A percentile compares a stretch with the other conserved stretches of the same genome.
phyloP scores from a whole-genome alignment of 2,113 vertebrate genomes.

The Bubo bubo region DNA sequence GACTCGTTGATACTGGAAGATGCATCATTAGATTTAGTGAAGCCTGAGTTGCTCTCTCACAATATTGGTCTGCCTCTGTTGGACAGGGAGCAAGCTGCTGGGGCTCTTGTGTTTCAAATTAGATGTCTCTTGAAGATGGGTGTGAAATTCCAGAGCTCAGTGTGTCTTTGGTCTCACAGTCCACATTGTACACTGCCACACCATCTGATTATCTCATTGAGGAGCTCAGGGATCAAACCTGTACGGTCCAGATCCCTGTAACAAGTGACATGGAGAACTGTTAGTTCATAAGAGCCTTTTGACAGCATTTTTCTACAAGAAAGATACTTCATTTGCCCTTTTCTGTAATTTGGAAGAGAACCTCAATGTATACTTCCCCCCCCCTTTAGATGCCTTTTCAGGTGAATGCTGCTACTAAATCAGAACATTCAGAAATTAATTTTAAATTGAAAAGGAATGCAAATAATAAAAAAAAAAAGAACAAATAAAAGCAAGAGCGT shows the following conservation, averaged over 20 bases:
- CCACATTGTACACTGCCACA: rapidly evolving
- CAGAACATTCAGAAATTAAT: background rate
- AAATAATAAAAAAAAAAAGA: background rate
- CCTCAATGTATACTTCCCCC: background rate
- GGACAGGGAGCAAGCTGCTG: background rate
- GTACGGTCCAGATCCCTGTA: background rate
- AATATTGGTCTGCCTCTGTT: background rate
- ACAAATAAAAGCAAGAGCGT: background rate
- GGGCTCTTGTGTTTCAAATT: background rate
- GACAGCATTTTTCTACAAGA: background rate
- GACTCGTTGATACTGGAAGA: background rate
- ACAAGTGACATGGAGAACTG: background rate
- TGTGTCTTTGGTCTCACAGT: background rate
- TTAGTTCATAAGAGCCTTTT: background rate
- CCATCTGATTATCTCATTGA: background rate
- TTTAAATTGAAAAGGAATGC: background rate
- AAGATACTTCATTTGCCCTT: background rate
- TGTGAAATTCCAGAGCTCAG: background rate
- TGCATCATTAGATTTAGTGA: background rate
- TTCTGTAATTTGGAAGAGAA: background rate
- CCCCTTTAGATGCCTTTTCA: background rate
- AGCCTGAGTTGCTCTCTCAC: background rate
- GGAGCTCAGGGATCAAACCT: background rate
- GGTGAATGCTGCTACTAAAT: background rate
- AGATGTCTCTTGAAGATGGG: background rate